Base-by-base conservation (phyloP, 2,113 vertebrate genomes). In the Aptenodytes forsteri region DNA sequence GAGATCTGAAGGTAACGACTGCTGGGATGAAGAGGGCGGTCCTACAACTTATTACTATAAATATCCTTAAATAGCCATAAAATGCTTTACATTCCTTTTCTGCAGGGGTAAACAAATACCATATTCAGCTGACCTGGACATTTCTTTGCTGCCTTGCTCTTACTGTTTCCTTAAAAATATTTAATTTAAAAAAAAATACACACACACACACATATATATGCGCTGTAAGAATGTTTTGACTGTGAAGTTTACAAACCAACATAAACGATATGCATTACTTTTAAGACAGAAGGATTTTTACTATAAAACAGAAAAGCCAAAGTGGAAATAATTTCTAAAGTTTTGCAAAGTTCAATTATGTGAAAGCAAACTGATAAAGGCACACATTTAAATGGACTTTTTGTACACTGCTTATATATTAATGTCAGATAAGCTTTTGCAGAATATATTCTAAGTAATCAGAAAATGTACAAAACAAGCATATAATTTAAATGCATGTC, bases 171-270 rank as follows among this genome's bases (percentile, higher is more conserved):
- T 87, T 91, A 83, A 83, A 83, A 13, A 38, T 38, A 55, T 3
- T 26, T 64, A 3, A 46, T 49, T n/a, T 36, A 11, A 26, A 65
- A 78, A 6, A 3, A 29, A 7, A 58, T 13, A 16, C 14, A 61
- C 1, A 38, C 1, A 67, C 9, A 62, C 5, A 83, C 1, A 89
- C 4, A 52, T 0, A 40, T 1, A 59, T 8, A n/a, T 6, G n/a
- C 10, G 18, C 29, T 56, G 1, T 69, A 83, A 65, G 12, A 83
- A 65, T n/a, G 12, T 76, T 76, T 40, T 69, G 25, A 87, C 46
- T 36, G 27, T 61, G 26, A 90, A 46, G 4, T 49, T 93, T 65
- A 83, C 12, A 65, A 73, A 87, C 10, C 21, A 80, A 36, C 0
- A 1, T 65, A 47, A 80, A 83, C 77, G 12, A 47, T 4, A 83